These are phyloP conservation scores for Cygnus olor DNA, from an alignment of 2,797 vertebrate species.

Conservation along the genomic window DNA sequence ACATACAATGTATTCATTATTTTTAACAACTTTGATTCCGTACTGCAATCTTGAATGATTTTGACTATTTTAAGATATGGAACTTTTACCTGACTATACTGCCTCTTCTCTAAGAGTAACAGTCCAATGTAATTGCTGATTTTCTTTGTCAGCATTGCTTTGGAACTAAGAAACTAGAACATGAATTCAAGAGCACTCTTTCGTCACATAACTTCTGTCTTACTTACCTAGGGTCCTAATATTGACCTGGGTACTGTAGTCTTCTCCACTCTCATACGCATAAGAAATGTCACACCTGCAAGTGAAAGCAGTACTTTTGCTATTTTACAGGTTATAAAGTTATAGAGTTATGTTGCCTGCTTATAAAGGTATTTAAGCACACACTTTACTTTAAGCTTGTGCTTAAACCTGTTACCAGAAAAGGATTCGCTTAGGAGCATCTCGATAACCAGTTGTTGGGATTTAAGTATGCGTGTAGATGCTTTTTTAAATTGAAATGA, in stretches of 20 bases:
- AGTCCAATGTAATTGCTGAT: not conserved
- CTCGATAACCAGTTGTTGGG: constrained; percentile 7
- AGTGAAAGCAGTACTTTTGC: not conserved
- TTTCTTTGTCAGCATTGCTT: not conserved
- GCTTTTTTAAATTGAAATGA: constrained; percentile 13
- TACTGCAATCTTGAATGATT: not conserved
- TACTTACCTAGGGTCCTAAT: not conserved
- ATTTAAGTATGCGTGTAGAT: not conserved
- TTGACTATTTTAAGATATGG: not conserved
- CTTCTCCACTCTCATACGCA: not conserved
- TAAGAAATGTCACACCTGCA: not conserved
- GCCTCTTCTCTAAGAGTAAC: not conserved
- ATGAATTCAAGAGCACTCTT: not conserved
- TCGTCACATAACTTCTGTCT: not conserved
- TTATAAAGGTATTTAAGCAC: constrained; percentile 2
- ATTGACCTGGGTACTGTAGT: not conserved
- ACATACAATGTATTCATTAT: not conserved
- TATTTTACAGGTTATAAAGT: not conserved
- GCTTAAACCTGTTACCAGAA: not conserved
- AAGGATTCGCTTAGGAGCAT: constrained; percentile 8
- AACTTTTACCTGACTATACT: not conserved
- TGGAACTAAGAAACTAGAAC: not conserved
- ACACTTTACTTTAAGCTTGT: constrained; percentile 1
- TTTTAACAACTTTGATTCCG: not conserved
- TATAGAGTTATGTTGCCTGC: not conserved